These are phyloP conservation scores for Cantharis nigra DNA, from an alignment of 2,888 invertebrate genomes.

Conservation along the genomic window DNA sequence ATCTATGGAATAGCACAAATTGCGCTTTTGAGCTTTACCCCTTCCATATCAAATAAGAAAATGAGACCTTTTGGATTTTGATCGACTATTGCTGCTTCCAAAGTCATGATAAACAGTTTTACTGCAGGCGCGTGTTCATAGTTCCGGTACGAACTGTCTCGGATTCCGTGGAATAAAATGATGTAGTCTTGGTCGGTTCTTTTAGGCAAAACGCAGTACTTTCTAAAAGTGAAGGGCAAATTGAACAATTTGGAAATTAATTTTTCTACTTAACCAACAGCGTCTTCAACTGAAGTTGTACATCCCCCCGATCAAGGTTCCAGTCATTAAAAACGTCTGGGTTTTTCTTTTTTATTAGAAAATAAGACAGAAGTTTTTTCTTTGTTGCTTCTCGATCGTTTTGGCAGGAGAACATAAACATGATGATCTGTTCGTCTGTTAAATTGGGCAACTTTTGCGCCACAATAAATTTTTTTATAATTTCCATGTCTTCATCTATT, in stretches of 20 bases:
- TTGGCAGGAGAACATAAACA: neutral
- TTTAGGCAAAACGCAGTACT: constrained; percentile 60
- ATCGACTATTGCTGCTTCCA: constrained; percentile 60
- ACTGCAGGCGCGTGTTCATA: constrained; percentile 65
- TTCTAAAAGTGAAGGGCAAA: neutral
- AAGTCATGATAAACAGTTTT: constrained; percentile 55
- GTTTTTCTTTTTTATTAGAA: neutral
- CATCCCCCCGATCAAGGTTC: constrained; percentile 32
- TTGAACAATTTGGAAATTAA: neutral
- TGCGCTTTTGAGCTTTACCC: constrained; percentile 52
- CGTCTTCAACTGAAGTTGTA: constrained; percentile 50
- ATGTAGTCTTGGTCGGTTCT: constrained; percentile 64
- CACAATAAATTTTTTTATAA: neutral
- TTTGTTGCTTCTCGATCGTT: neutral
- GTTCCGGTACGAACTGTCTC: constrained; percentile 61
- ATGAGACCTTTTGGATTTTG: constrained; percentile 67
- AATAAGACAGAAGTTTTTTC: neutral
- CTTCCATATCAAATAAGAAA: constrained; percentile 70
- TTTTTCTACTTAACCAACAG: neutral
- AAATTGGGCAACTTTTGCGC: neutral
- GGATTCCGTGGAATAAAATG: constrained; percentile 66
- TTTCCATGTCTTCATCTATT: neutral
- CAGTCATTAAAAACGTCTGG: neutral
- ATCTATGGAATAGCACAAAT: too few species aligned
- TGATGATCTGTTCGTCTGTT: constrained; percentile 11